These are phyloP conservation scores for Dendrolimus punctatus DNA, from an alignment of 1,140 invertebrate species.

Conservation along the genomic window DNA sequence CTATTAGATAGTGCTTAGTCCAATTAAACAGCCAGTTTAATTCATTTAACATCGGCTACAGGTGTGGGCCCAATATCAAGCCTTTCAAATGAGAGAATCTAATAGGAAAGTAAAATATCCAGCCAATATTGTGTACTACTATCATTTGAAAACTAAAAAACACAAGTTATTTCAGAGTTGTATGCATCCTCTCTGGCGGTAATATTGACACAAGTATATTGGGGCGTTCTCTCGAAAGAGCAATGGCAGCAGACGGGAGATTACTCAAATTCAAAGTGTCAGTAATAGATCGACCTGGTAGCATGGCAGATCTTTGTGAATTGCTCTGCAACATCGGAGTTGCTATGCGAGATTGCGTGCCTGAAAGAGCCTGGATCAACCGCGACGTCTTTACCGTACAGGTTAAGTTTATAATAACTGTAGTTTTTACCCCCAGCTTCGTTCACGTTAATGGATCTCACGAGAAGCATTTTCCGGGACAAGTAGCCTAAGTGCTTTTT, in stretches of 20 bases:
- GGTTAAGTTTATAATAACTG: constrained; percentile 42
- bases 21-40: no score
- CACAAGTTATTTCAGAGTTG: constrained; percentile 76
- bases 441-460: no score
- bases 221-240: constrained; percentile 90
- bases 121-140: neutral
- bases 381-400: constrained; percentile 88
- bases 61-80: no score
- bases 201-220: constrained; percentile 95
- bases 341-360: constrained; percentile 93
- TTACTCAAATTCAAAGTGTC: constrained; percentile 87
- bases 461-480: no score
- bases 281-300: constrained; percentile 88
- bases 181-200: constrained; percentile 88
- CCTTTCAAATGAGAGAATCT: no score
- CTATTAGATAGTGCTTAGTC: no score
- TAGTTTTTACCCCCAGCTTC: no score
- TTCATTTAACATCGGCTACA: no score
- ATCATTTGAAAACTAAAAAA: neutral
- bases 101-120: no score
- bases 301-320: constrained; percentile 87
- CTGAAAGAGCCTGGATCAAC: constrained; percentile 93
- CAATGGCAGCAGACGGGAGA: constrained; percentile 90
- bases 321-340: constrained; percentile 84
- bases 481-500: no score